These are phyloP conservation scores for Ptiloglossa arizonensis DNA, from an alignment of 1,140 invertebrate species.

Conservation along the genomic window DNA sequence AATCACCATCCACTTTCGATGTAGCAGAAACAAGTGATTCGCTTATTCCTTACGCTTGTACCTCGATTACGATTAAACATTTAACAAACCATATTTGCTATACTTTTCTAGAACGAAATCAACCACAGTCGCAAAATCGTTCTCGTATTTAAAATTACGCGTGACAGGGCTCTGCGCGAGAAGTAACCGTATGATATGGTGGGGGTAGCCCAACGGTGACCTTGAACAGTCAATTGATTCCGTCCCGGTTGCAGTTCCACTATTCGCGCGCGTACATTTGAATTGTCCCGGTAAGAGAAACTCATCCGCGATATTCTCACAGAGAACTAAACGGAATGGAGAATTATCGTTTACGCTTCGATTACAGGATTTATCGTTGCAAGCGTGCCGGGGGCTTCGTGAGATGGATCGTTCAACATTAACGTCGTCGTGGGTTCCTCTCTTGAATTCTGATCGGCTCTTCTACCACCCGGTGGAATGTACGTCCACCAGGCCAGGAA, in stretches of 20 bases:
- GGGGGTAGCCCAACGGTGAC: background rate
- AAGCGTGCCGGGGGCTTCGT: slow-evolving; percentile 38
- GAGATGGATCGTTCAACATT: slow-evolving; percentile 54
- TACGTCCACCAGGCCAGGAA: slow-evolving; percentile 88
- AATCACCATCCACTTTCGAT: background rate
- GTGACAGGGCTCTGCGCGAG: too few relatives aligned
- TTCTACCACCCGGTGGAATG: slow-evolving; percentile 81
- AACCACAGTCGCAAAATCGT: too few relatives aligned
- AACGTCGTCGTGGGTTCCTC: slow-evolving; percentile 66
- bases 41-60: background rate
- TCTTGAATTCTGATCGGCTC: slow-evolving; percentile 50
- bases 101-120: too few relatives aligned
- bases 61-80: background rate
- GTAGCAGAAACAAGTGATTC: background rate
- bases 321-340: background rate
- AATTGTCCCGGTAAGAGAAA: background rate
- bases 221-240: background rate
- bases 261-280: background rate
- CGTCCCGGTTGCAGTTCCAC: background rate
- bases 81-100: background rate
- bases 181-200: too few relatives aligned
- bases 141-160: too few relatives aligned
- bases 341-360: slow-evolving; percentile 31
- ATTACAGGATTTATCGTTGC: slow-evolving; percentile 51
- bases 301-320: background rate